phyloP scores from a whole-genome alignment of 2,888 invertebrate species.

The Rhagonycha fulva region DNA sequence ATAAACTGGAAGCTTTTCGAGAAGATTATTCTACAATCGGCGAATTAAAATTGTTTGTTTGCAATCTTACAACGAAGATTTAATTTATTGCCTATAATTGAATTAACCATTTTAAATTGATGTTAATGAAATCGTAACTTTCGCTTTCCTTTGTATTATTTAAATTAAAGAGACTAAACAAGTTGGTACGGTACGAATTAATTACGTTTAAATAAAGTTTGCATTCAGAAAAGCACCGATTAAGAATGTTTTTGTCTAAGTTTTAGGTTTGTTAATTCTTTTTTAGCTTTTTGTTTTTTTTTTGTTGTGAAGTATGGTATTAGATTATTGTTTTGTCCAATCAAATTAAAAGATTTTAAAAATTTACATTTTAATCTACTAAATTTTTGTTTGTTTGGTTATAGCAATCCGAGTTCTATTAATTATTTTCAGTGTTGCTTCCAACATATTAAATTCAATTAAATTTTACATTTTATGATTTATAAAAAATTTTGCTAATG shows the following conservation, averaged over 20 bases:
- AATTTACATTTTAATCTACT: neutral
- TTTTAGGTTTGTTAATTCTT: neutral
- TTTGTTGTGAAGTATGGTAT: neutral
- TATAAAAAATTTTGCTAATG: no score
- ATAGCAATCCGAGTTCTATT: neutral
- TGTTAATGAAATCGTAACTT: neutral
- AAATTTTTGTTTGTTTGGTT: neutral
- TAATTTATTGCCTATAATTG: neutral
- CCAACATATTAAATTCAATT: neutral
- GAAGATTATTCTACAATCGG: neutral
- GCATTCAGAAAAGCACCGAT: neutral
- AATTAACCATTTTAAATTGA: neutral
- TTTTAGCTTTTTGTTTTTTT: neutral
- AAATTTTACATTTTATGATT: no score
- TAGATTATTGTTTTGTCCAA: neutral
- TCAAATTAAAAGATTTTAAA: neutral
- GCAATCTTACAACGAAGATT: neutral
- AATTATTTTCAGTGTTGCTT: neutral
- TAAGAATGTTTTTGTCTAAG: neutral
- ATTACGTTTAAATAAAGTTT: neutral
- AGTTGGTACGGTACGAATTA: neutral
- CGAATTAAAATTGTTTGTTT: neutral
- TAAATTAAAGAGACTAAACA: neutral
- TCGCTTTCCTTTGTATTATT: slow-evolving; percentile 3
- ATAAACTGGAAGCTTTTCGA: neutral